phyloP scores from a whole-genome alignment of 2,888 invertebrate genomes.

The Isoperla grammatica region DNA sequence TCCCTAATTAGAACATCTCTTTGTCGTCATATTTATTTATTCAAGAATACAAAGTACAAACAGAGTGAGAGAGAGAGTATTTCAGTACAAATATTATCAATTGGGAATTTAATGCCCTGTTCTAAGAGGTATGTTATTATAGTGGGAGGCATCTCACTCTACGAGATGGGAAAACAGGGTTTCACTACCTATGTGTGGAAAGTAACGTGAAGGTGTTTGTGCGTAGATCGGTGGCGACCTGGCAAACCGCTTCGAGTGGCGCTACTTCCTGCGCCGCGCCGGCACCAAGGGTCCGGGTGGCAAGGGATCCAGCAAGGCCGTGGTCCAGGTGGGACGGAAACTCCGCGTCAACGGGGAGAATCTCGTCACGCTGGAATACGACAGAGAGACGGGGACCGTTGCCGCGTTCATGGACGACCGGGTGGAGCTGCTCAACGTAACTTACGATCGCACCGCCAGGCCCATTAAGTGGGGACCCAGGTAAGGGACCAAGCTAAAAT shows the following conservation, averaged over 20 bases:
- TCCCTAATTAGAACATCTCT: too few relatives aligned
- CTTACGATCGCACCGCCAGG: constrained; percentile 77
- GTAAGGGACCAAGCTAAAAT: constrained; percentile 29
- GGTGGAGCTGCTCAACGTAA: constrained; percentile 77
- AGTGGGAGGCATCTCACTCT: too few relatives aligned
- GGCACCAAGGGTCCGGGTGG: constrained; percentile 55
- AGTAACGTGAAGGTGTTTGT: too few relatives aligned
- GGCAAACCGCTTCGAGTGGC: constrained; percentile 92
- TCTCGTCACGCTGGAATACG: constrained; percentile 84
- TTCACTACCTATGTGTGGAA: too few relatives aligned
- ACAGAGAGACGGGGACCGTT: constrained; percentile 77
- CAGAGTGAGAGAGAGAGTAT: too few relatives aligned
- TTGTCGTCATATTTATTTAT: too few relatives aligned
- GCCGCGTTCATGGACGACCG: constrained; percentile 85
- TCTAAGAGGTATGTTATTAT: too few relatives aligned
- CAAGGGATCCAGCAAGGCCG: constrained; percentile 53
- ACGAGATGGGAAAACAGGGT: too few relatives aligned
- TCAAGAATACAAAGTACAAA: too few relatives aligned
- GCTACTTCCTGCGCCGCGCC: constrained; percentile 79
- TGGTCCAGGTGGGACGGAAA: constrained; percentile 80
- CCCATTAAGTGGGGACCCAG: constrained; percentile 79
- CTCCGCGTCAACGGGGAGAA: constrained; percentile 88
- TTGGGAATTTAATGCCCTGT: too few relatives aligned
- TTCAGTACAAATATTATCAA: too few relatives aligned
- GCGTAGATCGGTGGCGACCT: constrained; percentile 70